Percentiles rank a stretch among this genome's conserved stretches.
phyloP scores from a whole-genome alignment of 2,888 invertebrate genomes.

The Lydus trimaculatus region DNA sequence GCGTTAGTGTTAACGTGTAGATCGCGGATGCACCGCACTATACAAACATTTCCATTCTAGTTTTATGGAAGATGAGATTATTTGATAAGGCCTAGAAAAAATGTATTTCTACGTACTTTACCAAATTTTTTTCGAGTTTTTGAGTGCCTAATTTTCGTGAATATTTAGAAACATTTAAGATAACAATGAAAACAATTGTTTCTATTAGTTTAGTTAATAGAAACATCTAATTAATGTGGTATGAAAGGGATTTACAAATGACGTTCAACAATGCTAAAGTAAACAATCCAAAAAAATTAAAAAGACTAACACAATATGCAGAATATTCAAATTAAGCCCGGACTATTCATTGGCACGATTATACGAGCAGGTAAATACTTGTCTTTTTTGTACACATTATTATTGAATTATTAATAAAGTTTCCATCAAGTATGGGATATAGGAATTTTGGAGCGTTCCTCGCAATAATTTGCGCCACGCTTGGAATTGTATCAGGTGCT shows the following conservation, averaged over 20 bases:
- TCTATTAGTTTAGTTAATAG: neutral
- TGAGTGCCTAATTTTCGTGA: neutral
- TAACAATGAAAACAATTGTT: neutral
- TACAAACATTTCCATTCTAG: no score
- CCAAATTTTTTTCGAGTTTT: no score
- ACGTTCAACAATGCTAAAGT: neutral
- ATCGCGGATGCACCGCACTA: no score
- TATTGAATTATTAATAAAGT: neutral
- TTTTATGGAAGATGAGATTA: no score
- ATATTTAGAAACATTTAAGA: neutral
- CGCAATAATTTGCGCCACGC: neutral
- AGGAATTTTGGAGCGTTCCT: neutral
- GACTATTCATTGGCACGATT: neutral
- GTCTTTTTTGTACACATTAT: neutral
- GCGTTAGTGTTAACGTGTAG: no score
- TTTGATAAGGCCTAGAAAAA: no score
- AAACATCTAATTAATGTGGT: neutral
- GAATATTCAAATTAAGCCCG: neutral
- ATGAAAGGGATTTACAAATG: neutral
- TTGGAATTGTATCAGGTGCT: slow-evolving; percentile 15
- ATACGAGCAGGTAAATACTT: neutral
- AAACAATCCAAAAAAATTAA: neutral
- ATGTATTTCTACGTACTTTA: no score
- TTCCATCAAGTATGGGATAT: neutral
- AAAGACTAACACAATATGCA: neutral